These are phyloP conservation scores for Drosophila limbata DNA, from an alignment of 2,888 invertebrate genomes.

Conservation along the genomic window DNA sequence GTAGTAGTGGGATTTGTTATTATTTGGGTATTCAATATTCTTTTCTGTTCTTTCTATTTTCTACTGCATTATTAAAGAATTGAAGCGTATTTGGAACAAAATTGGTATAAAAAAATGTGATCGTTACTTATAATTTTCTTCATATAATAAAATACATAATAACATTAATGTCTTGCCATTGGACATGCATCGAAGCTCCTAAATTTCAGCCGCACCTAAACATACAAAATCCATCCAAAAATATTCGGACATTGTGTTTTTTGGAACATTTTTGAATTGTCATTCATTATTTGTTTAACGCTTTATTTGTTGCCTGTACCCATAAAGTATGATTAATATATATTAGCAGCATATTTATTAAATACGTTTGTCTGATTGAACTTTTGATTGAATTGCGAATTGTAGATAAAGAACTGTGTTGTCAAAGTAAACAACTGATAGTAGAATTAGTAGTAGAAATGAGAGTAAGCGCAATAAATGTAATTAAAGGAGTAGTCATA, in stretches of 20 bases:
- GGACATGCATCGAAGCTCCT: conserved; percentile 18
- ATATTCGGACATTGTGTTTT: conserved; percentile 14
- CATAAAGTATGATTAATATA: conserved; percentile 2
- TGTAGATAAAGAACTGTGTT: neutral
- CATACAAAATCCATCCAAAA: conserved; percentile 6
- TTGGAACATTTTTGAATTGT: conserved; percentile 9
- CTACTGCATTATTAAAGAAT: neutral
- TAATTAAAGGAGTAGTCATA: neutral
- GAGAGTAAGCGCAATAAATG: neutral
- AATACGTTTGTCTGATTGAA: conserved; percentile 5
- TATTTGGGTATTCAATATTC: neutral
- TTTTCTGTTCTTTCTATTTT: neutral
- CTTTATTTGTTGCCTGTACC: conserved; percentile 23
- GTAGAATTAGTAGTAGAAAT: neutral
- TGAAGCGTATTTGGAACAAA: neutral
- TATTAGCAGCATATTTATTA: neutral
- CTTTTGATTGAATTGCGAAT: neutral
- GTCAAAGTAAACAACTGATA: neutral
- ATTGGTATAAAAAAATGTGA: neutral
- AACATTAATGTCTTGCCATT: conserved; percentile 23
- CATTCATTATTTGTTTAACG: conserved; percentile 25
- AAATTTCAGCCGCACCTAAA: conserved; percentile 26
- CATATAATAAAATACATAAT: conserved; percentile 4
- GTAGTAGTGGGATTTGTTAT: neutral
- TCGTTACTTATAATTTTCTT: neutral